phyloP scores from a whole-genome alignment of 2,797 vertebrate species.

The Rousettus madagascariensis region DNA sequence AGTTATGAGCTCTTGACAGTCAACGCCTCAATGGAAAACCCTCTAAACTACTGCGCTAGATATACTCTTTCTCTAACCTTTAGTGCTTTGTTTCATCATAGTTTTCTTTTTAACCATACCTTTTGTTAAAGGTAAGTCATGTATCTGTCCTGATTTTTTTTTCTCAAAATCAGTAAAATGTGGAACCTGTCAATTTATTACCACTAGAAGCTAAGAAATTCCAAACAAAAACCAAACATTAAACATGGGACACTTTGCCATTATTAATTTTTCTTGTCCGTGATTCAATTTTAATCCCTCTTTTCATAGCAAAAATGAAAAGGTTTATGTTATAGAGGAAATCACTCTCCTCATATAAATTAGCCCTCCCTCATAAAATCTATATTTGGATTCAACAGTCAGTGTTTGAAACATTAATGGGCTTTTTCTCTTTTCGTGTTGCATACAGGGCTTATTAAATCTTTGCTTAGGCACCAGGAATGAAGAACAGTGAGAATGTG shows the following conservation, averaged over 20 bases:
- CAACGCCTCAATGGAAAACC: neutral
- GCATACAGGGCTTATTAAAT: conserved; percentile 75
- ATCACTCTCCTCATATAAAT: neutral
- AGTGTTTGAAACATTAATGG: conserved; percentile 60
- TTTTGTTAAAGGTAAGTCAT: conserved; percentile 33
- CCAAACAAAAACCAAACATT: neutral
- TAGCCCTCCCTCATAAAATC: conserved; percentile 36
- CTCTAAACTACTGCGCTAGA: neutral
- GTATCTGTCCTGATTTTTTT: neutral
- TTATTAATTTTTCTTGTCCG: neutral
- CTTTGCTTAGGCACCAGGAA: conserved; percentile 70
- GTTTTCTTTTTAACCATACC: neutral
- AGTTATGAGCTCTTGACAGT: neutral
- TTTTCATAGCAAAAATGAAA: neutral
- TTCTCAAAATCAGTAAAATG: neutral
- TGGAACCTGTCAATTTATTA: neutral
- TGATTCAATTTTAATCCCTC: conserved; percentile 37
- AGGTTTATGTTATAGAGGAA: conserved; percentile 43
- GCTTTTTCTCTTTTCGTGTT: conserved; percentile 62
- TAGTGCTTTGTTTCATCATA: neutral
- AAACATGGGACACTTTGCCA: neutral
- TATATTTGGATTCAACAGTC: conserved; percentile 63
- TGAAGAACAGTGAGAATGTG: conserved; percentile 68
- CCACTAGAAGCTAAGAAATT: conserved; percentile 19
- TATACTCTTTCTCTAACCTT: neutral